phyloP scores from a whole-genome alignment of 2,113 vertebrate species.

The Oncorhynchus keta region DNA sequence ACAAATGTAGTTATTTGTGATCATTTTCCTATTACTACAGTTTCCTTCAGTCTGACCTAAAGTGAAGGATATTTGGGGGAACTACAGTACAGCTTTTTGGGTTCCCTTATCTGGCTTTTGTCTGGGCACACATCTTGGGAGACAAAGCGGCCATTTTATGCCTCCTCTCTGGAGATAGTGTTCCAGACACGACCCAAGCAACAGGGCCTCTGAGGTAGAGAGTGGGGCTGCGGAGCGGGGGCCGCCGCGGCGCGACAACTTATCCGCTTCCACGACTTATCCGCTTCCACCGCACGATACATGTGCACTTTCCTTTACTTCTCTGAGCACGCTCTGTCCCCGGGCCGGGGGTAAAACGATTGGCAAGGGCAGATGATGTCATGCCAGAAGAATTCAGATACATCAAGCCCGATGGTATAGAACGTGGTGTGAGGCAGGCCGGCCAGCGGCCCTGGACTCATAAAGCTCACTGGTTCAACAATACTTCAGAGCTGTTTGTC shows the following conservation, averaged over 20 bases:
- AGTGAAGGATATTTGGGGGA: constrained; percentile 62
- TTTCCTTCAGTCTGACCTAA: constrained; percentile 43
- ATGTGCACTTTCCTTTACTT: constrained; percentile 52
- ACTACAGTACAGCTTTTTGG: constrained; percentile 47
- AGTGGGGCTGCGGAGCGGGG: constrained; percentile 13
- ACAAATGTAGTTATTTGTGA: background rate
- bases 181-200: constrained; percentile 67
- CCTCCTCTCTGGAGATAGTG: constrained; percentile 72
- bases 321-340: constrained; percentile 45
- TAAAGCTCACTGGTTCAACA: constrained; percentile 17
- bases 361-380: constrained; percentile 58
- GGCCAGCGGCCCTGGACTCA: constrained; percentile 26
- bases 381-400: constrained; percentile 54
- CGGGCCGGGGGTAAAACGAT: constrained; percentile 47
- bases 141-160: constrained; percentile 73
- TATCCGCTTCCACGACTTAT: constrained; percentile 53
- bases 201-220: constrained; percentile 48
- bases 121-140: constrained; percentile 66
- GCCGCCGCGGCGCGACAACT: constrained; percentile 32
- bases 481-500: constrained; percentile 18
- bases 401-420: background rate
- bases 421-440: background rate
- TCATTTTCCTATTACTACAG: background rate
- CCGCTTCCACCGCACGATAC: constrained; percentile 58
- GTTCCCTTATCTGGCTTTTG: constrained; percentile 66